Evolutionary conservation across 2,888 invertebrate species (phyloP).

Genomic region (Aquatica leii): DNA sequence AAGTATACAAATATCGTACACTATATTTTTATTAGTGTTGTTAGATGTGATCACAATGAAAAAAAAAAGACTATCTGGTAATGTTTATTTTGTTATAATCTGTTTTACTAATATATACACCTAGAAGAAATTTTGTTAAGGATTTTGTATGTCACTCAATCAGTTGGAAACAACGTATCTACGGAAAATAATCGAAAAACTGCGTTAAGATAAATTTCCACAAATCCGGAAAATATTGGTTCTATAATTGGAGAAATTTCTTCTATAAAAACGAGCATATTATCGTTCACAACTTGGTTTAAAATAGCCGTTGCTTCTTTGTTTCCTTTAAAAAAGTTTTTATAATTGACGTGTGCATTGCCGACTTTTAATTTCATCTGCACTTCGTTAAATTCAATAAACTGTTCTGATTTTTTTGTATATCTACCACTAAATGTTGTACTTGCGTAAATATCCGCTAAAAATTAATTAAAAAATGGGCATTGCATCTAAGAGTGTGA

Average conservation of each 20-base stretch:
- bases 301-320: constrained; percentile 48
- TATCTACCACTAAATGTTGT: constrained; percentile 3
- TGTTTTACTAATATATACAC: no score
- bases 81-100: no score
- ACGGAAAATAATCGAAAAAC: constrained; percentile 45
- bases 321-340: constrained; percentile 48
- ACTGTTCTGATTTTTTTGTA: constrained; percentile 9
- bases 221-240: constrained; percentile 42
- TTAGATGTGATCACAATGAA: no score
- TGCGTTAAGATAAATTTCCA: constrained; percentile 40
- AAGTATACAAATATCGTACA: no score
- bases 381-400: background rate
- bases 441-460: background rate
- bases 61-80: no score
- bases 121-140: no score
- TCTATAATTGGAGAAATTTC: constrained; percentile 56
- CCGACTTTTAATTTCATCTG: constrained; percentile 24
- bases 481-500: no score
- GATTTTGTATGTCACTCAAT: no score
- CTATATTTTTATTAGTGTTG: no score
- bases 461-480: no score
- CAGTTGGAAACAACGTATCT: constrained; percentile 48
- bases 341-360: constrained; percentile 42
- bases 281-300: constrained; percentile 57
- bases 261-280: constrained; percentile 53